phyloP scores from a whole-genome alignment of 2,113 vertebrate genomes.

The Falco punctatus region DNA sequence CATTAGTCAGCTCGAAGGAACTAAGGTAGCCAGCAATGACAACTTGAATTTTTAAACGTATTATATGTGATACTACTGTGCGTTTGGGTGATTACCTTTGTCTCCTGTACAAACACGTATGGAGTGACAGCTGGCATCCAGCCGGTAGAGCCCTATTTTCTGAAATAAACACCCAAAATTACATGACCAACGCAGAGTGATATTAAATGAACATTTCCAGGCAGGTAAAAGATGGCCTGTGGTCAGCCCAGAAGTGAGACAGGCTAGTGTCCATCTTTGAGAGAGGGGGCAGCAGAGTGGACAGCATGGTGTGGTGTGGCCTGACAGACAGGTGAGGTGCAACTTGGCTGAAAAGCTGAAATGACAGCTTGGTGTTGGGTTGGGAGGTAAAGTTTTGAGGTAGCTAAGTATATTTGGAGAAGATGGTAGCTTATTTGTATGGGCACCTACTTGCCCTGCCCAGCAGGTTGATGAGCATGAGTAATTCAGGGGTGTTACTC shows the following conservation, averaged over 20 bases:
- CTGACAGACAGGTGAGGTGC: not conserved
- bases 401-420: not conserved
- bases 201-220: not conserved
- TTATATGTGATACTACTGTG: not conserved
- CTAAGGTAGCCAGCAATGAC: not conserved
- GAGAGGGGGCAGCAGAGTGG: not conserved
- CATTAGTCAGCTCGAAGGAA: not conserved
- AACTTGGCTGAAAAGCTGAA: not conserved
- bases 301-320: not conserved
- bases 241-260: not conserved
- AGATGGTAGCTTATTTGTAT: not conserved
- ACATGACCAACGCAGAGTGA: not conserved
- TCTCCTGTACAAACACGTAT: rapidly evolving
- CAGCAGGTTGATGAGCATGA: not conserved
- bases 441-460: not conserved
- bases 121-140: not conserved
- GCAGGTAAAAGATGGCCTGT: not conserved
- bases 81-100: not conserved
- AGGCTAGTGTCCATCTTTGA: not conserved
- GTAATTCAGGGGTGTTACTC: not conserved
- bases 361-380: not conserved
- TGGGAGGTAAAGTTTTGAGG: not conserved
- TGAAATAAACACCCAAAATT: not conserved
- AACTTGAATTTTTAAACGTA: not conserved
- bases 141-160: not conserved